These are phyloP conservation scores for Plagodis pulveraria DNA, from an alignment of 2,888 invertebrate genomes.

Conservation along the genomic window DNA sequence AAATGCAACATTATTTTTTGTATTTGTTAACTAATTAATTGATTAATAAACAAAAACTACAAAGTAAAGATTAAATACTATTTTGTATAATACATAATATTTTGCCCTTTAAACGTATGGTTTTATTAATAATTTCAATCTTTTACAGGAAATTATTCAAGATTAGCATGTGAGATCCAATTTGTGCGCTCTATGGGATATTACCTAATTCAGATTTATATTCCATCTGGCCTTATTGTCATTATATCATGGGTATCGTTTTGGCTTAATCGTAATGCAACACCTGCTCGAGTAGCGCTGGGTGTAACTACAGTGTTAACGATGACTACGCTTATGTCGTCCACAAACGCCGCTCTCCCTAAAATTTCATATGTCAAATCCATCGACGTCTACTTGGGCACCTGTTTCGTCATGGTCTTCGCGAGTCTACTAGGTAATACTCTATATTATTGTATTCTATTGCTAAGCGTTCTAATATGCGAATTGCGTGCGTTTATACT, in stretches of 20 bases:
- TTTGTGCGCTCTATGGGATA: constrained; percentile 99
- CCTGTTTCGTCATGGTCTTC: constrained; percentile 99
- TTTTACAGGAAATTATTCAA: constrained; percentile 95
- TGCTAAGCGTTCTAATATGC: neutral
- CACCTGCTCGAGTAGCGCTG: constrained; percentile 96
- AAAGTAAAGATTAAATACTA: too few relatives aligned
- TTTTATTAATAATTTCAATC: constrained; percentile 16
- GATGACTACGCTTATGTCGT: constrained; percentile 99
- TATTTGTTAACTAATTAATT: neutral
- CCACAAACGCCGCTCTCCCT: constrained; percentile 97
- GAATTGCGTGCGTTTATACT: neutral
- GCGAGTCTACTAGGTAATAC: constrained; percentile 95
- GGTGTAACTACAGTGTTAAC: constrained; percentile 98
- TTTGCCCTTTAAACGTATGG: too few relatives aligned
- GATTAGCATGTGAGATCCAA: constrained; percentile 98
- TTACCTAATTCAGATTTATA: constrained; percentile 99
- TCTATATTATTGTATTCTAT: neutral
- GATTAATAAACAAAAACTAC: neutral
- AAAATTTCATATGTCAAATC: constrained; percentile 99
- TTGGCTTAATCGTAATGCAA: constrained; percentile 98
- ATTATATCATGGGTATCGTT: constrained; percentile 99
- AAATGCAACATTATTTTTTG: neutral
- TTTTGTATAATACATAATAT: too few relatives aligned
- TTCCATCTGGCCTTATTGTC: constrained; percentile 98
- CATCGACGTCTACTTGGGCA: constrained; percentile 98